Evolutionary conservation across 2,113 vertebrate species (phyloP).

Genomic region (Phainopepla nitens): DNA sequence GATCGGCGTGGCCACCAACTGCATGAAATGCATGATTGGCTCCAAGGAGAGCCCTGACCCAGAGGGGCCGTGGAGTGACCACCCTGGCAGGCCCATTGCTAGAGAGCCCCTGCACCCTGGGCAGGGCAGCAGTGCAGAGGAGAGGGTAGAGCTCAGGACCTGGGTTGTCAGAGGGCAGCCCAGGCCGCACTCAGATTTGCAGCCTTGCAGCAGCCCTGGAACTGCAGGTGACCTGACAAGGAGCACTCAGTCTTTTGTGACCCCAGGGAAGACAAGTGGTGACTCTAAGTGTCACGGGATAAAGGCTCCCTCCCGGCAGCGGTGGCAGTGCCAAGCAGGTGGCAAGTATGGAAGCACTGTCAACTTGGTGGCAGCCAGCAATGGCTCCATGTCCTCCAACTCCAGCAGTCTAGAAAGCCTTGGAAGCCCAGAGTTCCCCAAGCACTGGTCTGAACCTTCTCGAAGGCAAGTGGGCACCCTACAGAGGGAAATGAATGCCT

Average conservation of each 20-base stretch:
- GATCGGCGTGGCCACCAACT: slow-evolving; percentile 87
- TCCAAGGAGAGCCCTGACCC: slow-evolving; percentile 82
- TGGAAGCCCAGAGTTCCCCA: slow-evolving; percentile 77
- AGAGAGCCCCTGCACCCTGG: background rate
- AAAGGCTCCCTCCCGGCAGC: slow-evolving; percentile 66
- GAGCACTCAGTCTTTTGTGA: slow-evolving; percentile 48
- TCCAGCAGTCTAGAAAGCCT: slow-evolving; percentile 83
- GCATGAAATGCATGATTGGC: slow-evolving; percentile 89
- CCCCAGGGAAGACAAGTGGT: slow-evolving; percentile 54
- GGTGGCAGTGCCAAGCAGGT: slow-evolving; percentile 66
- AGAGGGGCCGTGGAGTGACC: slow-evolving; percentile 72
- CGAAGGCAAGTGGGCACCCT: slow-evolving; percentile 86
- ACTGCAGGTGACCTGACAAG: background rate
- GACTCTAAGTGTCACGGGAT: slow-evolving; percentile 62
- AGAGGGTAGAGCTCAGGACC: slow-evolving; percentile 56
- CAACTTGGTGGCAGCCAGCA: slow-evolving; percentile 41
- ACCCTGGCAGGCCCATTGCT: slow-evolving; percentile 25
- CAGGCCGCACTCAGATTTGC: slow-evolving; percentile 17
- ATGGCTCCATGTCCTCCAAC: slow-evolving; percentile 75
- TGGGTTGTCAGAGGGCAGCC: slow-evolving; percentile 61
- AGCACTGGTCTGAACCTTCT: slow-evolving; percentile 72
- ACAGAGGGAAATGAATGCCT: slow-evolving; percentile 94
- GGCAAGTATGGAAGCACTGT: slow-evolving; percentile 74
- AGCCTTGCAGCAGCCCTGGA: slow-evolving; percentile 46
- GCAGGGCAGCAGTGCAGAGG: slow-evolving; percentile 39